phyloP scores from a whole-genome alignment of 2,888 invertebrate genomes.

The Eupithecia abbreviata region DNA sequence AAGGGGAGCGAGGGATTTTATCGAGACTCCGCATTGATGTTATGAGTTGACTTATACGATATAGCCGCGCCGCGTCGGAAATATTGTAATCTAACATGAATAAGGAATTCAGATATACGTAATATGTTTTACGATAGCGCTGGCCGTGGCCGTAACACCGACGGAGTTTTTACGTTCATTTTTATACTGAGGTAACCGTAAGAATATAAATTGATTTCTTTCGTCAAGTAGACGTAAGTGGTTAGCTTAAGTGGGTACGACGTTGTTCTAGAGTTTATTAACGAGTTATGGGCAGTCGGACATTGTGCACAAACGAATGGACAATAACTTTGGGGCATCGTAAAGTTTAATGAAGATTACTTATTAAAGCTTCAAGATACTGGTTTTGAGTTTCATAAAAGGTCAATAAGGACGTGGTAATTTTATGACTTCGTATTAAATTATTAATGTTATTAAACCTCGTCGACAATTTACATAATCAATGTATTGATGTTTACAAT shows the following conservation, averaged over 20 bases:
- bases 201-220: conserved; percentile 53
- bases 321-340: conserved; percentile 35
- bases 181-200: conserved; percentile 39
- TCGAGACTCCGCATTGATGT: conserved; percentile 64
- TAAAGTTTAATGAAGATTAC: conserved; percentile 38
- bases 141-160: conserved; percentile 54
- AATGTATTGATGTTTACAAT: conserved; percentile 18
- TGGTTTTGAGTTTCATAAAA: conserved; percentile 32
- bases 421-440: conserved; percentile 40
- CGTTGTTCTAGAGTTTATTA: conserved; percentile 43
- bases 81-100: conserved; percentile 74
- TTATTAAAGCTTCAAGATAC: conserved; percentile 33
- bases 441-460: conserved; percentile 45
- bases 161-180: conserved; percentile 54
- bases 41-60: conserved; percentile 64
- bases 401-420: conserved; percentile 37
- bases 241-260: conserved; percentile 46
- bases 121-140: conserved; percentile 61
- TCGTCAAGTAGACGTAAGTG: conserved; percentile 42
- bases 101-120: conserved; percentile 66
- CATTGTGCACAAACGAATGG: conserved; percentile 39
- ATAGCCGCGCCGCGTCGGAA: conserved; percentile 60
- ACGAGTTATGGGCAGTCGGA: conserved; percentile 38
- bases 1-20: conserved; percentile 61
- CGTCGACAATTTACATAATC: conserved; percentile 50